Conservation (phyloP, 2,888 invertebrate genomes). For the Hartigia nigra region DNA sequence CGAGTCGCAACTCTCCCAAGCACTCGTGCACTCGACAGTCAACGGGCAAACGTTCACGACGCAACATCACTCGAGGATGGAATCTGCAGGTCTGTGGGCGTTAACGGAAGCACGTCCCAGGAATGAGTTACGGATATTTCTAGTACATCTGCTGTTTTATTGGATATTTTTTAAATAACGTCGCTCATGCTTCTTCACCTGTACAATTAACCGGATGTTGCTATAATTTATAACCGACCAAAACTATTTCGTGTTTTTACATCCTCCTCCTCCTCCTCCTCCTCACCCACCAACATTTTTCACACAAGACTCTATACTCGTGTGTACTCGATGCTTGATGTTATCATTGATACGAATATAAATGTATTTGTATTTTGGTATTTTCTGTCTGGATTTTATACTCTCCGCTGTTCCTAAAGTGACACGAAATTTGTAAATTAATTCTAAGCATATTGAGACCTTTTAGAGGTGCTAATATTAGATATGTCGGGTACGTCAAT, state of each 20-base stretch:
- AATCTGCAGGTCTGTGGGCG: slow-evolving; percentile 25
- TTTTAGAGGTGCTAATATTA: neutral
- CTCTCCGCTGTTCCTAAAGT: no score
- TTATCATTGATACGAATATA: neutral
- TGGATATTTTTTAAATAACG: slow-evolving; percentile 43
- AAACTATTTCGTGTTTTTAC: slow-evolving; percentile 19
- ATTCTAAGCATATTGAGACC: neutral
- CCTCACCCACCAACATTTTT: no score
- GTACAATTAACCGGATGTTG: no score
- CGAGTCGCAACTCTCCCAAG: neutral
- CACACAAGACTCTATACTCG: neutral
- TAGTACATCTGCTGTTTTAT: slow-evolving; percentile 35
- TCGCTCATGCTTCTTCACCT: no score
- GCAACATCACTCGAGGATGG: slow-evolving; percentile 2
- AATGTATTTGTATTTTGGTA: no score
- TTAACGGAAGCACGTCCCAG: slow-evolving; percentile 14
- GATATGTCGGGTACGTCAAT: no score
- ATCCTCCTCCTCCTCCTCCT: no score
- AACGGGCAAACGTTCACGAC: neutral
- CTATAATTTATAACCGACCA: neutral
- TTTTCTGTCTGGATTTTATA: no score
- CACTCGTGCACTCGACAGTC: neutral
- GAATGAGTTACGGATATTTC: slow-evolving; percentile 26
- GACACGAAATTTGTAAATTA: neutral
- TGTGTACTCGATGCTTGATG: neutral